Percentiles rank a stretch among this genome's conserved stretches.
phyloP scores from a whole-genome alignment of 1,140 invertebrate genomes.

The Chironomus striatipennis region DNA sequence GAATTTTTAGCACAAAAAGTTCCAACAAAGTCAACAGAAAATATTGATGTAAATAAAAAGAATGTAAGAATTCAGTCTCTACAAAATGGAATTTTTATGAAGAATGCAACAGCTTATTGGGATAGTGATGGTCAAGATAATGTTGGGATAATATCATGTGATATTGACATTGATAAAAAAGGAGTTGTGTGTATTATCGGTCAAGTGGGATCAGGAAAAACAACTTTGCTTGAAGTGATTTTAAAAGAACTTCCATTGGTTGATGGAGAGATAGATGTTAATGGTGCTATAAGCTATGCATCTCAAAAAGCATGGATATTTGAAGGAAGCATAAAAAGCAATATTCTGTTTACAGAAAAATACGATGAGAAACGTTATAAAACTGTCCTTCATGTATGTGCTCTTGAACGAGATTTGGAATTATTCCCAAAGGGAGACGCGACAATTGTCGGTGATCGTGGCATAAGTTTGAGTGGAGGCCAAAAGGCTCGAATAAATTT shows the following conservation, averaged over 20 bases:
- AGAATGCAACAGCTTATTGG: constrained; percentile 26
- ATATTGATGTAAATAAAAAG: not conserved
- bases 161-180: constrained; percentile 42
- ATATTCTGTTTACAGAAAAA: constrained; percentile 70
- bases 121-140: constrained; percentile 31
- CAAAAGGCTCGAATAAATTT: constrained; percentile 70
- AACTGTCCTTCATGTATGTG: constrained; percentile 49
- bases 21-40: constrained; percentile 26
- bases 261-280: constrained; percentile 50
- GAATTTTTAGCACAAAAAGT: constrained; percentile 39
- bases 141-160: constrained; percentile 41
- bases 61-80: not conserved
- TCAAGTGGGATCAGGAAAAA: constrained; percentile 76
- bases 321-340: constrained; percentile 54
- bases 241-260: constrained; percentile 60
- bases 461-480: constrained; percentile 62
- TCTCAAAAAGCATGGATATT: constrained; percentile 69
- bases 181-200: constrained; percentile 59
- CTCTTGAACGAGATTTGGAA: constrained; percentile 50
- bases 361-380: constrained; percentile 52
- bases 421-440: constrained; percentile 53
- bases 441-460: constrained; percentile 75
- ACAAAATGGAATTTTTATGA: not conserved
- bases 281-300: constrained; percentile 67
- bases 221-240: constrained; percentile 57